Conservation (phyloP, 2,888 invertebrate species). For the Tanaodytes sp. region DNA sequence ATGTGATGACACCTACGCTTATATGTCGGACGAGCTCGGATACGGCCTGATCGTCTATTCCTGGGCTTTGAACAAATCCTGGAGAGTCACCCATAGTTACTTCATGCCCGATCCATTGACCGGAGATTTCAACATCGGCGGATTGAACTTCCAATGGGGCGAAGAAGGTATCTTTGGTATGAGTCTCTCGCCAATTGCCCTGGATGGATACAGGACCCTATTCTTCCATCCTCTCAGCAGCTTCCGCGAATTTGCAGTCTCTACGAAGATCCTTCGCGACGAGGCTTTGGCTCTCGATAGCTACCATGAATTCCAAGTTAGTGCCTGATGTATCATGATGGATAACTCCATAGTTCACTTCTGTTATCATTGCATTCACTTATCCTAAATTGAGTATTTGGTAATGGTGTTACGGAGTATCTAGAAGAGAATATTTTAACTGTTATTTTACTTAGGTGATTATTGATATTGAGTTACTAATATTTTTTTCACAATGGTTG, state of each 20-base stretch:
- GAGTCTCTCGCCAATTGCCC: slow-evolving; percentile 79
- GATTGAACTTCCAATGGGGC: slow-evolving; percentile 89
- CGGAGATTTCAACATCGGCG: slow-evolving; percentile 85
- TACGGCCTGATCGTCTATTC: slow-evolving; percentile 87
- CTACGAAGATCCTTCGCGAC: slow-evolving; percentile 82
- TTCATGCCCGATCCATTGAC: slow-evolving; percentile 87
- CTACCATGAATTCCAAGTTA: slow-evolving; percentile 80
- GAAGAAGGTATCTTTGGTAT: slow-evolving; percentile 88
- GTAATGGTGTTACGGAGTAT: too few relatives aligned
- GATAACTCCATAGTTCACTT: too few relatives aligned
- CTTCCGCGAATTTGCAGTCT: slow-evolving; percentile 84
- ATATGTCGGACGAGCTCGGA: slow-evolving; percentile 87
- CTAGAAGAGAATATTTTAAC: too few relatives aligned
- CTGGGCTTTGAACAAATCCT: slow-evolving; percentile 83
- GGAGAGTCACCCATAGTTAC: slow-evolving; percentile 85
- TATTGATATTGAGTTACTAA: too few relatives aligned
- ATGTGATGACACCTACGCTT: slow-evolving; percentile 85
- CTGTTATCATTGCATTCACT: too few relatives aligned
- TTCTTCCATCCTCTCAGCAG: slow-evolving; percentile 88
- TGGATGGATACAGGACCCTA: slow-evolving; percentile 81
- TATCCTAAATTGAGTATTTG: too few relatives aligned
- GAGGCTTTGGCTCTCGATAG: slow-evolving; percentile 79
- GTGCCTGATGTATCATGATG: background rate
- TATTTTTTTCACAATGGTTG: background rate
- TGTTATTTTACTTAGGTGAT: too few relatives aligned